These are phyloP conservation scores for Ostrea denselamellosa DNA, from an alignment of 1,140 invertebrate species.

Conservation along the genomic window DNA sequence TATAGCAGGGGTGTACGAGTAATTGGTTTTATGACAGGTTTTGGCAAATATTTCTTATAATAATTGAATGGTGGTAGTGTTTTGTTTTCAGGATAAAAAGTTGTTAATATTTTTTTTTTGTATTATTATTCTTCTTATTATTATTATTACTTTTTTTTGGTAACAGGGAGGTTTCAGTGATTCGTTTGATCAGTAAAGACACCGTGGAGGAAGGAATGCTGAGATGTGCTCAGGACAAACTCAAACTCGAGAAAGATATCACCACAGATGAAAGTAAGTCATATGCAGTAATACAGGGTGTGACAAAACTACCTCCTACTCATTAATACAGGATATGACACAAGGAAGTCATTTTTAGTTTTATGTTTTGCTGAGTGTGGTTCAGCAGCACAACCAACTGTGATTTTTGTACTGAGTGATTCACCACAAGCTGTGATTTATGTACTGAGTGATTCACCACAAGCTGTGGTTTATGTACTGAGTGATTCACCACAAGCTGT, in stretches of 20 bases:
- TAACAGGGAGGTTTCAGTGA: constrained; percentile 89
- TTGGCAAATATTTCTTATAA: neutral
- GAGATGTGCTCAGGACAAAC: constrained; percentile 92
- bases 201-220: constrained; percentile 97
- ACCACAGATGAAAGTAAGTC: constrained; percentile 60
- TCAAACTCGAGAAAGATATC: constrained; percentile 94
- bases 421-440: neutral
- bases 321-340: neutral
- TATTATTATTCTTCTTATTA: neutral
- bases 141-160: neutral
- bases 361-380: neutral
- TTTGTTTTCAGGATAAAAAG: neutral
- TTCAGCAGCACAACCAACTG: neutral
- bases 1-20: neutral
- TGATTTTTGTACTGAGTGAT: neutral
- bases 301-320: neutral
- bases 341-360: no score
- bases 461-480: neutral
- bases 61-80: neutral
- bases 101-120: neutral
- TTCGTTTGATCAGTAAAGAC: constrained; percentile 89
- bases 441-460: neutral
- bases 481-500: neutral
- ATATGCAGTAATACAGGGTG: neutral
- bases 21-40: neutral